Percentiles rank a stretch among this genome's conserved stretches.
Evolutionary conservation across 2,113 vertebrate species (phyloP).

Genomic region (Gnathonemus longibarbis): DNA sequence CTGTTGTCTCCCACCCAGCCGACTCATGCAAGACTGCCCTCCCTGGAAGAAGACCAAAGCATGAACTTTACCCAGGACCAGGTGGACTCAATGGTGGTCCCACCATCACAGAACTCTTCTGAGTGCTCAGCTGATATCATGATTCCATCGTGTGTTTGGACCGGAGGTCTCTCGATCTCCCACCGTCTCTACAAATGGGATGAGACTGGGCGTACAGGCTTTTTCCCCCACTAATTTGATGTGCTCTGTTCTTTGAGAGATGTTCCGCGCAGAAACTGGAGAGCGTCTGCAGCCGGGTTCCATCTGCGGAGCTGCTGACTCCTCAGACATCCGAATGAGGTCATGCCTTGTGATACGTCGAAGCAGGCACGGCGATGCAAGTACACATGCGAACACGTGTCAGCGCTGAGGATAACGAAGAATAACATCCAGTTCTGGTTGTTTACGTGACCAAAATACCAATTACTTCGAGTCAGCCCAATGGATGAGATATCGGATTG

Average conservation of each 20-base stretch:
- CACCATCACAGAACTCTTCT: slow-evolving; percentile 46
- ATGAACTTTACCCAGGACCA: slow-evolving; percentile 61
- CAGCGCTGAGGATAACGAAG: background rate
- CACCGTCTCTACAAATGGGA: background rate
- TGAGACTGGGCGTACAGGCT: slow-evolving; percentile 21
- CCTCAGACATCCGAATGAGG: slow-evolving; percentile 39
- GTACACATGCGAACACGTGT: background rate
- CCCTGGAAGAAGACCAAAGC: background rate
- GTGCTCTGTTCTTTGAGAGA: slow-evolving; percentile 23
- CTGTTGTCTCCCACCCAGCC: background rate
- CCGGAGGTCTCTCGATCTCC: background rate
- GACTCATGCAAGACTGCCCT: background rate
- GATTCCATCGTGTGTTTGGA: slow-evolving; percentile 40
- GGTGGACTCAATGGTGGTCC: slow-evolving; percentile 45
- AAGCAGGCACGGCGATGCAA: background rate
- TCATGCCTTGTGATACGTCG: background rate
- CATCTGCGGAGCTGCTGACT: slow-evolving; percentile 40
- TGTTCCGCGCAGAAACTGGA: slow-evolving; percentile 48
- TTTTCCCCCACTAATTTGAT: slow-evolving; percentile 47
- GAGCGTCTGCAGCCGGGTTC: slow-evolving; percentile 33
- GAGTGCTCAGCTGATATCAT: slow-evolving; percentile 48
- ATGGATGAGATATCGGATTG: background rate
- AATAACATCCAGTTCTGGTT: background rate
- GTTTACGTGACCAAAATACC: background rate
- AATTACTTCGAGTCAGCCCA: background rate